phyloP scores from a whole-genome alignment of 2,797 vertebrate genomes.

The Lepus townsendii region DNA sequence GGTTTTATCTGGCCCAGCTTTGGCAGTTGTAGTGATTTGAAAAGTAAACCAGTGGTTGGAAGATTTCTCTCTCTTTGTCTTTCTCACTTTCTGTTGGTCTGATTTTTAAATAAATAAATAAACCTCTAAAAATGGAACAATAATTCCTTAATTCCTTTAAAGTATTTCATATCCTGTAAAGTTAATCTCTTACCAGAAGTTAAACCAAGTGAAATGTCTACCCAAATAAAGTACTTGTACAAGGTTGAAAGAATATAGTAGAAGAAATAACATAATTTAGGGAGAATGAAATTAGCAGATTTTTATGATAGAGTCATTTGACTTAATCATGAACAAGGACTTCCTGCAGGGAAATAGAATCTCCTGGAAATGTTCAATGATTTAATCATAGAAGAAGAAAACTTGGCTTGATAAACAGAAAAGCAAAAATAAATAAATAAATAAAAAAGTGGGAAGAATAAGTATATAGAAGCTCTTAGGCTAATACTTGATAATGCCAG shows the following conservation, averaged over 20 bases:
- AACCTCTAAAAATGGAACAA: too few species aligned
- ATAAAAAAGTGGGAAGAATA: neutral
- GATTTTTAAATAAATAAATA: too few species aligned
- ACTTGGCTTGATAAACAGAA: neutral
- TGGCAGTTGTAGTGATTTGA: too few species aligned
- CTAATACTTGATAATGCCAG: neutral
- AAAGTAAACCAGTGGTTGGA: too few species aligned
- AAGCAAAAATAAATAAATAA: neutral
- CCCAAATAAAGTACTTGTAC: neutral
- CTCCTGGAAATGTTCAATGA: neutral
- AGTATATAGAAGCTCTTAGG: neutral
- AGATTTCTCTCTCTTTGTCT: too few species aligned
- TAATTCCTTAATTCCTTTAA: neutral
- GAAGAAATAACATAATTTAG: neutral
- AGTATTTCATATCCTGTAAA: neutral
- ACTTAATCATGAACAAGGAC: neutral
- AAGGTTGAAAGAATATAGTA: neutral
- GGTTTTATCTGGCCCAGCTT: too few species aligned
- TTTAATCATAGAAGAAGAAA: neutral
- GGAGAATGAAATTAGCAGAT: neutral
- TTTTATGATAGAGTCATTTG: neutral
- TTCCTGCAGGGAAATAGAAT: neutral
- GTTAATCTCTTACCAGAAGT: neutral
- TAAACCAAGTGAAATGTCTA: neutral
- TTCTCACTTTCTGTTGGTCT: too few species aligned